Evolutionary conservation across 2,888 invertebrate species (phyloP).

Genomic region (Drosophila monieri): DNA sequence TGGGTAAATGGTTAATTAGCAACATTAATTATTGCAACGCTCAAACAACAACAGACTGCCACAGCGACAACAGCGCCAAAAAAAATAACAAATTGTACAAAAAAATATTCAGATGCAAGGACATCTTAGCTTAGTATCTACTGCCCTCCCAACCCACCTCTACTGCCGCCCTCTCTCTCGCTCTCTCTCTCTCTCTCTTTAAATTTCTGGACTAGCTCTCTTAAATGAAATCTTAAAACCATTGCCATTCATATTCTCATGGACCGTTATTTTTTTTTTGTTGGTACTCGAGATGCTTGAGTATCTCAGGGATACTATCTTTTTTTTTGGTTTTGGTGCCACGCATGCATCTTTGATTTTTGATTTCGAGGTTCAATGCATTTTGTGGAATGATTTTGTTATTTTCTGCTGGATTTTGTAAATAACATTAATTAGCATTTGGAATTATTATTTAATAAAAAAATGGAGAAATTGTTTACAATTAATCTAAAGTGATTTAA

Average conservation of each 20-base stretch:
- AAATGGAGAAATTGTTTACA: no score
- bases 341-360: constrained; percentile 25
- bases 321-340: constrained; percentile 44
- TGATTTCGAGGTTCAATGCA: constrained; percentile 23
- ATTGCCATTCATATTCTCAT: constrained; percentile 32
- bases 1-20: constrained; percentile 40
- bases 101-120: constrained; percentile 18
- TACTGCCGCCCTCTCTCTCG: neutral
- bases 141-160: constrained; percentile 3
- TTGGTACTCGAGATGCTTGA: constrained; percentile 5
- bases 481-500: no score
- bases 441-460: no score
- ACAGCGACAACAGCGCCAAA: constrained; percentile 7
- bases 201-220: neutral
- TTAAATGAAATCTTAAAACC: neutral
- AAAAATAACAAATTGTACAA: constrained; percentile 23
- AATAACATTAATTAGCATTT: constrained; percentile 20
- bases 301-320: constrained; percentile 1
- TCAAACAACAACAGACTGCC: neutral
- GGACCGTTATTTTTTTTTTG: constrained; percentile 3
- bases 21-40: constrained; percentile 29
- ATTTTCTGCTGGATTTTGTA: constrained; percentile 17
- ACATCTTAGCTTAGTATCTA: constrained; percentile 31
- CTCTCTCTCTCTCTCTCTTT: neutral
- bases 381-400: constrained; percentile 34